Evolutionary conservation across 2,113 vertebrate genomes (phyloP), one percentile per base, ranked within the genome.

Genomic region (Holacanthus passer): DNA sequence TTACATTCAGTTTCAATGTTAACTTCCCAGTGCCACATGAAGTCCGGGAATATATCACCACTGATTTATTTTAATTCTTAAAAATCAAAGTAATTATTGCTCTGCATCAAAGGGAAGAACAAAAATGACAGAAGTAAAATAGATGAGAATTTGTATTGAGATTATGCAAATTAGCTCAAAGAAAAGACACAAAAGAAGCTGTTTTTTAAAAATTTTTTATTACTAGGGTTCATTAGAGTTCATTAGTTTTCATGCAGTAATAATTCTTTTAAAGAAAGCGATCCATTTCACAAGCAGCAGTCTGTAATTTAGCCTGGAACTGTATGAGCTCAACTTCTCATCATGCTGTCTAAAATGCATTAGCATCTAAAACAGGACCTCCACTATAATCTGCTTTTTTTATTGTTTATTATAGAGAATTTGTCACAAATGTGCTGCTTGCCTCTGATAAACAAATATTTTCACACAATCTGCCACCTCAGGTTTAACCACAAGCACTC

Each of bases 261-360:
- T 71, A 20, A 17, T 48, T 58, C 27, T 66, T 67, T 68, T 37
- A 16, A n/a, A 24, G 32, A 56, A 62, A 53, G 47, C 6, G 19
- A 56, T 56, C 35, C 2, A 71, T 84, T 74, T 82, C 35, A 47
- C 63, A 47, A 82, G 35, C 29, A 55, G 22, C 4, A 4, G 56
- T 53, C 55, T 73, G 35, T 69, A n/a, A 81, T 55, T 72, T 79
- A 53, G 24, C 59, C 52, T 65, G 7, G 4, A 81, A 74, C 45
- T 50, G 60, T 52, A 62, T 66, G 4, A 48, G 19, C 19, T 71
- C 52, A 41, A 24, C 53, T 29, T 66, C 74, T 65, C 32, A 72
- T 59, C 59, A 52, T 4, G 4, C 53, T 32, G 43, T 78, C 55
- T 64, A 35, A 68, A 74, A 59, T 20, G 14, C 59, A 64, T 77